Percentiles rank a stretch among this genome's conserved stretches.
phyloP scores from a whole-genome alignment of 2,888 invertebrate species.

The Clostera curtula region DNA sequence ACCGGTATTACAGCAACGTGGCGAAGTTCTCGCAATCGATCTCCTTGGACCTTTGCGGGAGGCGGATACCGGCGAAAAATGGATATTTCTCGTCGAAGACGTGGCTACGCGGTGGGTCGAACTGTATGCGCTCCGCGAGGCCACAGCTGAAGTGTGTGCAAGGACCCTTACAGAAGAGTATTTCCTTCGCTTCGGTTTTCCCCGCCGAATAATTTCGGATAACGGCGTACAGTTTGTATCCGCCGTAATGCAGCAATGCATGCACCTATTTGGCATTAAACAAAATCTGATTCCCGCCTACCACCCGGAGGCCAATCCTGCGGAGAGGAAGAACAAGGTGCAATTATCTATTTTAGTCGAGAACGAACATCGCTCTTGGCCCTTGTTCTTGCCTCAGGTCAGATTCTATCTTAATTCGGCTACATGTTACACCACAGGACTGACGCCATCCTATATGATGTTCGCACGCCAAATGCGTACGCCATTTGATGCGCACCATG shows the following conservation, averaged over 20 bases:
- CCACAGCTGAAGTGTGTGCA: slow-evolving; percentile 3
- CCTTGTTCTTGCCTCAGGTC: no score
- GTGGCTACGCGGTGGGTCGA: slow-evolving; percentile 4
- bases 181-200: slow-evolving; percentile 3
- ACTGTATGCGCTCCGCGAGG: slow-evolving; percentile 4
- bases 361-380: background rate
- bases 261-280: slow-evolving; percentile 2
- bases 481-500: no score
- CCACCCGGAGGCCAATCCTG: slow-evolving; percentile 4
- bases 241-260: slow-evolving; percentile 1
- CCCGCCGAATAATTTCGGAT: slow-evolving; percentile 2
- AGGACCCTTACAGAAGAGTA: background rate
- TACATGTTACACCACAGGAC: background rate
- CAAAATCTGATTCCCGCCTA: slow-evolving; percentile 4
- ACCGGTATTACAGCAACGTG: no score
- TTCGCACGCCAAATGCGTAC: background rate
- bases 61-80: slow-evolving; percentile 1
- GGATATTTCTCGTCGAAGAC: slow-evolving; percentile 3
- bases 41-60: slow-evolving; percentile 1
- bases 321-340: slow-evolving; percentile 1
- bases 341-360: background rate
- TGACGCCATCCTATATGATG: background rate
- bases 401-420: no score
- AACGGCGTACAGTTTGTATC: slow-evolving; percentile 5
- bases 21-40: no score